A percentile compares a stretch with the other conserved stretches of the same genome.
Evolutionary conservation across 2,797 vertebrate genomes (phyloP).

Genomic region (Galagoides demidoff): DNA sequence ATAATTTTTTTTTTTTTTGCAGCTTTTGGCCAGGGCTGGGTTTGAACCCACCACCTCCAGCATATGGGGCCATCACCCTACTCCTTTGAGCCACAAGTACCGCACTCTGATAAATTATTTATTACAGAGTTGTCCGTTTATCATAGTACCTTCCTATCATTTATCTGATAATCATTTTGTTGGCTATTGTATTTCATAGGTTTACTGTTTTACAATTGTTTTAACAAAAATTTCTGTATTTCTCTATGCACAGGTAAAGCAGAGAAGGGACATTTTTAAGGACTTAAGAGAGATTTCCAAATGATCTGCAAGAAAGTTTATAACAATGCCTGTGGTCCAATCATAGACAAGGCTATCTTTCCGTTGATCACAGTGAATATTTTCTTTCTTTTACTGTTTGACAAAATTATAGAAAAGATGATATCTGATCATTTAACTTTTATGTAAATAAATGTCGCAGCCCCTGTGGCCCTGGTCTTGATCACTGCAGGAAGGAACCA

Average conservation of each 20-base stretch:
- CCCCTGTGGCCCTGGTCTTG: too few relatives aligned
- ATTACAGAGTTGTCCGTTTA: neutral
- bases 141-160: neutral
- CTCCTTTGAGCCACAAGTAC: too few relatives aligned
- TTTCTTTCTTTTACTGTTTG: neutral
- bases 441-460: neutral
- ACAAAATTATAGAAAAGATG: neutral
- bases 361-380: neutral
- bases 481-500: too few relatives aligned
- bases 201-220: neutral
- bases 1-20: neutral
- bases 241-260: neutral
- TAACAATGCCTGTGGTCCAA: neutral
- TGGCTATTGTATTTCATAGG: neutral
- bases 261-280: neutral
- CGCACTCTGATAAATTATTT: neutral
- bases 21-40: too few relatives aligned
- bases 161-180: neutral
- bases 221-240: neutral
- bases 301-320: neutral
- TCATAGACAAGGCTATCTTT: neutral
- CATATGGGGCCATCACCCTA: too few relatives aligned
- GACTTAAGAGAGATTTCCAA: neutral
- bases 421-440: constrained; percentile 1
- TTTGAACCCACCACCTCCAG: too few relatives aligned